Evolutionary conservation across 2,797 vertebrate genomes (phyloP).

Genomic region (Pteronotus mesoamericanus): DNA sequence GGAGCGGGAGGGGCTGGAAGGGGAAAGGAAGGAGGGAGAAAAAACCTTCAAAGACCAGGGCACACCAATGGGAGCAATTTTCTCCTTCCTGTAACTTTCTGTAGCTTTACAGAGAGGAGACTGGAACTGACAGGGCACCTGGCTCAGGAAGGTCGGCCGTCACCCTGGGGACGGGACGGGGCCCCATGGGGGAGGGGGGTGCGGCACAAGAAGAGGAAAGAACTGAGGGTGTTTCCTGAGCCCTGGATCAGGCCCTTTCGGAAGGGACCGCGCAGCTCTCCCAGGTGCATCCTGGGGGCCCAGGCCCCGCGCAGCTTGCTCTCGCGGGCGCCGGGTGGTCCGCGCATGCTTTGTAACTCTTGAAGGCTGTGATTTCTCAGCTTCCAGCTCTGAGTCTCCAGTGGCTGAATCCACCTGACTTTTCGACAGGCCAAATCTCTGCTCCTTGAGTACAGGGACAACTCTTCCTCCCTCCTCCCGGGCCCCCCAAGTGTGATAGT

Average conservation of each 20-base stretch:
- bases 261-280: not conserved
- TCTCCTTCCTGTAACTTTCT: conserved; percentile 16
- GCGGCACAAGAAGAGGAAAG: not conserved
- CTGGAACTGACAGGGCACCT: not conserved
- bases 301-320: not conserved
- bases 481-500: conserved; percentile 8
- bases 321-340: not conserved
- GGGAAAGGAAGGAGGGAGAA: conserved; percentile 35
- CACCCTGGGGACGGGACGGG: too few relatives aligned
- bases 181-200: too few relatives aligned
- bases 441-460: conserved; percentile 43
- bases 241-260: not conserved
- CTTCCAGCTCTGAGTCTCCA: not conserved
- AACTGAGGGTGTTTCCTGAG: not conserved
- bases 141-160: not conserved
- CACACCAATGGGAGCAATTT: not conserved
- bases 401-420: conserved; percentile 15
- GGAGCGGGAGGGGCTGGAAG: not conserved
- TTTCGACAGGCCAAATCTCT: conserved; percentile 44
- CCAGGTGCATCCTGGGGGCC: not conserved
- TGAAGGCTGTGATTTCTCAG: not conserved
- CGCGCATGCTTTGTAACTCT: not conserved
- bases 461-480: not conserved
- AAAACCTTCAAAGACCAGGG: not conserved
- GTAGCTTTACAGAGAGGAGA: not conserved